phyloP scores from a whole-genome alignment of 37 sponge, comb jelly and placozoan genomes.

The Spongilla lacustris region DNA sequence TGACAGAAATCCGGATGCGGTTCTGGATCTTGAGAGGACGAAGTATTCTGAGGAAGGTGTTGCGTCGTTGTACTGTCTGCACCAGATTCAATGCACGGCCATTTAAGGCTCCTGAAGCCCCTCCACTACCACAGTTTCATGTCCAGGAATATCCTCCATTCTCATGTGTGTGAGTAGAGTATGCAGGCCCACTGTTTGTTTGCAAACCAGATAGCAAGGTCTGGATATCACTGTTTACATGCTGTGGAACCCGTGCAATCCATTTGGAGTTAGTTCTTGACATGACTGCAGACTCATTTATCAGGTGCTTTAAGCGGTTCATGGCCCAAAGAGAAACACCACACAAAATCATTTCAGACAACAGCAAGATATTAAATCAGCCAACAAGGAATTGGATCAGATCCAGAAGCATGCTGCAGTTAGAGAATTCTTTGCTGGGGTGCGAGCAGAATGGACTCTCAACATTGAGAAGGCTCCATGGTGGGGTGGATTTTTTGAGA shows the following conservation, averaged over 20 bases:
- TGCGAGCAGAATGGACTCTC: conserved; percentile 16
- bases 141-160: too few relatives aligned
- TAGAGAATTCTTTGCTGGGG: background rate
- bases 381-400: background rate
- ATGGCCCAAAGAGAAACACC: conserved; percentile 8
- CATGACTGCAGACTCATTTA: conserved; percentile 14
- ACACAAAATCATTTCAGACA: conserved; percentile 20
- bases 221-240: conserved; percentile 25
- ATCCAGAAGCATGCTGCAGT: background rate
- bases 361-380: conserved; percentile 12
- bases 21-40: too few relatives aligned
- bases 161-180: too few relatives aligned
- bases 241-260: conserved; percentile 28
- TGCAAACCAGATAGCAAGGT: background rate
- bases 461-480: conserved; percentile 34
- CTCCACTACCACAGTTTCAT: too few relatives aligned
- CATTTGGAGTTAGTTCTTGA: conserved; percentile 25
- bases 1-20: conserved; percentile 8
- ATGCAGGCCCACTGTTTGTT: too few relatives aligned
- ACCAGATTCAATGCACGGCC: too few relatives aligned
- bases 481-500: background rate
- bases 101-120: too few relatives aligned
- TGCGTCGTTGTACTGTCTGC: too few relatives aligned
- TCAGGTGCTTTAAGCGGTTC: conserved; percentile 31
- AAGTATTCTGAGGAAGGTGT: too few relatives aligned